Conservation (phyloP, 2,113 vertebrate species). For the Stigmatopora argus region DNA sequence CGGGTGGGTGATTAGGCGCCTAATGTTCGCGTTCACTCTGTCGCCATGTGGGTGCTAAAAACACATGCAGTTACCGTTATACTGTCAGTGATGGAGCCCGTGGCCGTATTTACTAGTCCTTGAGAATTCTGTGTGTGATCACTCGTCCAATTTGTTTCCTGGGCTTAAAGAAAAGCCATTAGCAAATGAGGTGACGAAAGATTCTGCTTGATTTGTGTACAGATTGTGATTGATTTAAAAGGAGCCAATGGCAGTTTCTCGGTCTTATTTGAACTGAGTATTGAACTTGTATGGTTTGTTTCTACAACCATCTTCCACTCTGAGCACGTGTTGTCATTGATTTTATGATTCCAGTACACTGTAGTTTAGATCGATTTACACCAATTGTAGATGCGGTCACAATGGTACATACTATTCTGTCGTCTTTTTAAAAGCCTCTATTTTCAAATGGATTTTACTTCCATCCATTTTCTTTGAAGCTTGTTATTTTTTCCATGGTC, state of each 20-base stretch:
- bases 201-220: conserved; percentile 24
- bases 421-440: background rate
- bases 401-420: background rate
- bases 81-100: background rate
- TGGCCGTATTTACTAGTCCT: background rate
- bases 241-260: conserved; percentile 19
- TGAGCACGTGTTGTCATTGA: background rate
- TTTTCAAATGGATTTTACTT: background rate
- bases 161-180: conserved; percentile 28
- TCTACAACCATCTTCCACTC: background rate
- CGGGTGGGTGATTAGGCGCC: background rate
- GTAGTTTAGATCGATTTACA: conserved; percentile 2
- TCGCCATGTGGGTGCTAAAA: background rate
- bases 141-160: background rate
- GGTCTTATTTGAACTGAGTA: conserved; percentile 8
- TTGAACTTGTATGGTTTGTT: conserved; percentile 21
- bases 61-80: background rate
- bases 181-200: conserved; percentile 36
- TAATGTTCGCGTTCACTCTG: background rate
- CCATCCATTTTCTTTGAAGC: background rate
- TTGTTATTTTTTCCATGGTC: background rate
- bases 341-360: conserved; percentile 7
- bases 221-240: conserved; percentile 24
- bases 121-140: background rate
- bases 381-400: background rate